phyloP scores from a whole-genome alignment of 2,888 invertebrate genomes.

The Noctuana brunneofusca region DNA sequence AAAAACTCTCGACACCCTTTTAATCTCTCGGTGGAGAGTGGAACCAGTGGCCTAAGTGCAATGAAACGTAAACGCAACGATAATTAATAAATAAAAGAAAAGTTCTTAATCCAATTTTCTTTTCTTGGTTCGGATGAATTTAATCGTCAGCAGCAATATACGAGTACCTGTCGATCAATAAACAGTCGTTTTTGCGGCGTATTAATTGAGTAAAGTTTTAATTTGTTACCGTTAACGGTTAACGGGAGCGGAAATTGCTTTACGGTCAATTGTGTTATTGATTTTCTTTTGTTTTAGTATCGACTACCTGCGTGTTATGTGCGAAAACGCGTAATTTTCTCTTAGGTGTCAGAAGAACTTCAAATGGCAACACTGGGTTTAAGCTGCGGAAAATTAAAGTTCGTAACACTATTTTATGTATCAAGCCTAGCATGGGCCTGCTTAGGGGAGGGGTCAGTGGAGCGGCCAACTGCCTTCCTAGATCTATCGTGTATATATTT shows the following conservation, averaged over 20 bases:
- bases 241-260: not conserved
- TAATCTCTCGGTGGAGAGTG: not conserved
- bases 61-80: conserved; percentile 10
- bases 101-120: no score
- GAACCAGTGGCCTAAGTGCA: not conserved
- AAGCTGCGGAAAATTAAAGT: no score
- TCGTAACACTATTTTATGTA: no score
- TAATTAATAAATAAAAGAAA: conserved; percentile 16
- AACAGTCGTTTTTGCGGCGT: conserved; percentile 8
- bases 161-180: conserved; percentile 4
- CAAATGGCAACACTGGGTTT: no score
- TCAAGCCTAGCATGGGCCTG: no score
- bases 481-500: no score
- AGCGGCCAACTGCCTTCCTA: no score
- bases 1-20: not conserved
- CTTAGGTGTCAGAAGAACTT: no score
- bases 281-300: conserved; percentile 9
- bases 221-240: conserved; percentile 11
- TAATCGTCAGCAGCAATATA: conserved; percentile 5
- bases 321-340: no score
- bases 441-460: no score
- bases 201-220: conserved; percentile 28
- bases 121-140: conserved; percentile 1
- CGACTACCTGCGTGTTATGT: no score
- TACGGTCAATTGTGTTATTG: conserved; percentile 4